Conservation (phyloP, 2,888 invertebrate genomes). For the Drosophila maculinotata region DNA sequence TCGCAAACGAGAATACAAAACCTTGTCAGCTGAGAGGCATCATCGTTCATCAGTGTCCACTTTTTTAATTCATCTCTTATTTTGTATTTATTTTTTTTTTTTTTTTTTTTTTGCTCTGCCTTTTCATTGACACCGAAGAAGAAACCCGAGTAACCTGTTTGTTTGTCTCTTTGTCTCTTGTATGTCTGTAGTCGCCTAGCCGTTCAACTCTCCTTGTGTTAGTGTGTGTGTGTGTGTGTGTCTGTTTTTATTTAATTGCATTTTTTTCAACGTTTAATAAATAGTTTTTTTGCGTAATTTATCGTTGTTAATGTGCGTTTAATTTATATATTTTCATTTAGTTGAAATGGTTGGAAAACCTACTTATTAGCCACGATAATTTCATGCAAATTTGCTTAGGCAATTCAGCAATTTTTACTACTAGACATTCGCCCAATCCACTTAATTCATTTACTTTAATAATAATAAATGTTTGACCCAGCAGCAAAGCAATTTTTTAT, state of each 20-base stretch:
- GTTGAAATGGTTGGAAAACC: slow-evolving; percentile 8
- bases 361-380: slow-evolving; percentile 7
- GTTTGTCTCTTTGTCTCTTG: slow-evolving; percentile 51
- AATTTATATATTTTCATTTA: slow-evolving; percentile 14
- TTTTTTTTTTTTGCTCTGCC: slow-evolving; percentile 30
- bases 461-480: not conserved
- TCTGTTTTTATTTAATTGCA: slow-evolving; percentile 44
- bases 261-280: slow-evolving; percentile 51
- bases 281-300: slow-evolving; percentile 39
- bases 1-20: slow-evolving; percentile 20
- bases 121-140: slow-evolving; percentile 79
- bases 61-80: slow-evolving; percentile 53
- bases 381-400: slow-evolving; percentile 24
- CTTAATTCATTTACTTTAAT: not conserved
- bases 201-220: slow-evolving; percentile 44
- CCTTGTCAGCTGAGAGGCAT: slow-evolving; percentile 47
- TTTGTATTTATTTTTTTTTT: slow-evolving; percentile 40
- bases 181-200: slow-evolving; percentile 23
- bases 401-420: slow-evolving; percentile 5
- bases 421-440: too few species aligned
- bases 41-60: slow-evolving; percentile 51
- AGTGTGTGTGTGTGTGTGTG: slow-evolving; percentile 2
- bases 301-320: slow-evolving; percentile 37
- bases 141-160: slow-evolving; percentile 80
- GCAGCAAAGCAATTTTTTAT: not conserved